These are phyloP conservation scores for Ischnus inquisitorius DNA, from an alignment of 2,888 invertebrate genomes.

Conservation along the genomic window DNA sequence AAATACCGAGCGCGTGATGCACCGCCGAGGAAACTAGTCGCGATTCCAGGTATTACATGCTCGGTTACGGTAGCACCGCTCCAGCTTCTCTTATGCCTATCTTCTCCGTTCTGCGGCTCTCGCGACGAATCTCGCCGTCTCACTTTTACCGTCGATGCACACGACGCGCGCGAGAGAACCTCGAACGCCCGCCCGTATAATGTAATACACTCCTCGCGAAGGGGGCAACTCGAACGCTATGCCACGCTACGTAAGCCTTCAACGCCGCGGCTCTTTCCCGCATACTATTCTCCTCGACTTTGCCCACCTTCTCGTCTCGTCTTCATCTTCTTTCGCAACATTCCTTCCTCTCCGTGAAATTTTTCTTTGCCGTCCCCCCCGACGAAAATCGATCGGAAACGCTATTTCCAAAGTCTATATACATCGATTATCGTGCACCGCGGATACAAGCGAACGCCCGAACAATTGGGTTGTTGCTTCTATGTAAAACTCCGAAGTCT, in stretches of 20 bases:
- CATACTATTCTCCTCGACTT: background rate
- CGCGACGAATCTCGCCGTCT: background rate
- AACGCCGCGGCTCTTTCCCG: conserved; percentile 10
- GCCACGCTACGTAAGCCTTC: conserved; percentile 12
- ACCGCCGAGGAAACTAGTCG: conserved; percentile 54
- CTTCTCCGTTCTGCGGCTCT: conserved; percentile 57
- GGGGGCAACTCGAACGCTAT: background rate
- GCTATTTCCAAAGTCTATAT: background rate
- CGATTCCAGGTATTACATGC: conserved; percentile 72
- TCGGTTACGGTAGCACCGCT: conserved; percentile 70
- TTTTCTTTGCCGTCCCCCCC: background rate
- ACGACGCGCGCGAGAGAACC: conserved; percentile 50
- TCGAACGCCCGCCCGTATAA: conserved; percentile 38
- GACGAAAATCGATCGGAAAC: conserved; percentile 44
- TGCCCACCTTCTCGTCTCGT: background rate
- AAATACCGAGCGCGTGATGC: conserved; percentile 42
- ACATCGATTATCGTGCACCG: background rate
- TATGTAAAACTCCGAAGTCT: conserved; percentile 4
- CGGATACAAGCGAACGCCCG: background rate
- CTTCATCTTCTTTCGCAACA: conserved; percentile 31
- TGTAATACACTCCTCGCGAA: conserved; percentile 13
- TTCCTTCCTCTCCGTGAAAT: conserved; percentile 13
- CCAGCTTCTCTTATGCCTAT: conserved; percentile 55
- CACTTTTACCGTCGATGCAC: conserved; percentile 32
- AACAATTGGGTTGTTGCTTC: background rate